phyloP scores from a whole-genome alignment of 2,888 invertebrate species.

The Bugulina stolonifera region DNA sequence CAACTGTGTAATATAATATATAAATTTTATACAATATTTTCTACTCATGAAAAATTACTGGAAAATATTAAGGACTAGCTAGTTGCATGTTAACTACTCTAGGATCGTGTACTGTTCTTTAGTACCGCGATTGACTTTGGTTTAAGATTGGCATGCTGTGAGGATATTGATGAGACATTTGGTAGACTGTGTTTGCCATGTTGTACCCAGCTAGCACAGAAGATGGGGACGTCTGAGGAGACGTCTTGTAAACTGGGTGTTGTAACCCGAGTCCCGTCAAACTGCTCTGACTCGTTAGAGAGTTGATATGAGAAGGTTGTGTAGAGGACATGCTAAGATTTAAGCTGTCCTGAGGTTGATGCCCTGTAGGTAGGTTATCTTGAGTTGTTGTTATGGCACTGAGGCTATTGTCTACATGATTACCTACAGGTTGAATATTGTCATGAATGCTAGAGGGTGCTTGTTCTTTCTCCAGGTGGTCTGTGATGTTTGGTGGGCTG shows the following conservation, averaged over 20 bases:
- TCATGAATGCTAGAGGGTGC: neutral
- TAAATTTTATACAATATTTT: too few relatives aligned
- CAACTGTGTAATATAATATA: too few relatives aligned
- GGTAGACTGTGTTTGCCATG: neutral
- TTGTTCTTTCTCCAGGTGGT: neutral
- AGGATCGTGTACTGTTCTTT: too few relatives aligned
- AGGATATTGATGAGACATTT: neutral
- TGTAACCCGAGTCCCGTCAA: neutral
- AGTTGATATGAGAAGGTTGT: neutral
- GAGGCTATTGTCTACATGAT: constrained; percentile 23
- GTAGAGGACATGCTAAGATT: neutral
- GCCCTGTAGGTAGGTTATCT: neutral
- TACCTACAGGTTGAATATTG: neutral
- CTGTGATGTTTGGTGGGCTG: constrained; percentile 16
- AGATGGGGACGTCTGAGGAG: constrained; percentile 7
- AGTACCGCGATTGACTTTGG: constrained; percentile 19
- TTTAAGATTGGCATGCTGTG: neutral
- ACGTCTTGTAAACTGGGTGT: constrained; percentile 14
- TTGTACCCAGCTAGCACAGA: neutral
- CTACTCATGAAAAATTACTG: too few relatives aligned
- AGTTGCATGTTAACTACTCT: too few relatives aligned
- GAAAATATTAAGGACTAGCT: too few relatives aligned
- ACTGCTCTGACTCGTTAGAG: neutral
- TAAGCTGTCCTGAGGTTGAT: neutral
- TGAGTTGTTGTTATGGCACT: neutral